These are phyloP conservation scores for Chamaedrilus cognettii DNA, from an alignment of 2,888 invertebrate genomes.

Conservation along the genomic window DNA sequence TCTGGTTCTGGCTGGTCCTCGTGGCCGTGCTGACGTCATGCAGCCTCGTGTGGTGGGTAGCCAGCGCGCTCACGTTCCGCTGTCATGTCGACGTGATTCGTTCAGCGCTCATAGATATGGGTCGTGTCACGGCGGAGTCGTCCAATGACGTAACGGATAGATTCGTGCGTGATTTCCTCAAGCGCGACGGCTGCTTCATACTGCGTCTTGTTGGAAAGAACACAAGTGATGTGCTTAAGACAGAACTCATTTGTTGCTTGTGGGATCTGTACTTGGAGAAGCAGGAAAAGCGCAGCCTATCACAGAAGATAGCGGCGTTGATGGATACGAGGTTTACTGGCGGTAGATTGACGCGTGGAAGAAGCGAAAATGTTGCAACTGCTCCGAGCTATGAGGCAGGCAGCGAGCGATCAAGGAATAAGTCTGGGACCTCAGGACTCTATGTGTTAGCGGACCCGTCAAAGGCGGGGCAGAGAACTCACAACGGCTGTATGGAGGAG, in stretches of 20 bases:
- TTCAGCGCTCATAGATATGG: neutral
- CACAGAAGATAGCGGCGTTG: too few species aligned
- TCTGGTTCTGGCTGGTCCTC: constrained; percentile 37
- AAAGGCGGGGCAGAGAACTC: too few species aligned
- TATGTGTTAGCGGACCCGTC: too few species aligned
- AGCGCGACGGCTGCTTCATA: neutral
- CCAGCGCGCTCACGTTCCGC: constrained; percentile 41
- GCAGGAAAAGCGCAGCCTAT: neutral
- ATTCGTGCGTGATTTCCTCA: neutral
- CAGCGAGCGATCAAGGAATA: too few species aligned
- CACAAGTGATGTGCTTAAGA: neutral
- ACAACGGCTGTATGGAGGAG: too few species aligned
- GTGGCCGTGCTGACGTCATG: constrained; percentile 23
- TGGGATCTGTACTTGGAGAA: neutral
- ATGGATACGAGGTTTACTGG: too few species aligned
- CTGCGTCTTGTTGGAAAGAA: neutral
- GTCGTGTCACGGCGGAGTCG: neutral
- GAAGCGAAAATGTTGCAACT: too few species aligned
- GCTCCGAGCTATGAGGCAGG: too few species aligned
- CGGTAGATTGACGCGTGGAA: too few species aligned
- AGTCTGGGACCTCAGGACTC: too few species aligned
- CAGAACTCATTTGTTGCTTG: neutral
- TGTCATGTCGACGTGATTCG: constrained; percentile 36
- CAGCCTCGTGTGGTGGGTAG: constrained; percentile 29
- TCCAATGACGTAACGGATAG: neutral